These are phyloP conservation scores for Pionites leucogaster DNA, from an alignment of 2,113 vertebrate species.

Conservation along the genomic window DNA sequence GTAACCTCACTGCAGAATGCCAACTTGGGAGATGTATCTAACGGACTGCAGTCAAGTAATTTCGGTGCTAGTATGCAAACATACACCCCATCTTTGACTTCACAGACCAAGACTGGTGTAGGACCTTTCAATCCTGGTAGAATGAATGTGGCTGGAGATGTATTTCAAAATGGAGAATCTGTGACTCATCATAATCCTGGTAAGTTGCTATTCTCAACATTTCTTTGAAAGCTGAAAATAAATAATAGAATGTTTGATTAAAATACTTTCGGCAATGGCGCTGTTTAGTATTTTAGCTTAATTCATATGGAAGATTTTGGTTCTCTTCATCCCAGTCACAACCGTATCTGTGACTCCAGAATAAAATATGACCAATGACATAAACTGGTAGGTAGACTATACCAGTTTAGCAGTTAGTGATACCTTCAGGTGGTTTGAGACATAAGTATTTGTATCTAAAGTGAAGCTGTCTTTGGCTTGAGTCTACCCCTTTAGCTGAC, in stretches of 20 bases:
- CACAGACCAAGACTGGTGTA: slow-evolving; percentile 83
- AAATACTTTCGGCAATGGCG: background rate
- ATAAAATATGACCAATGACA: background rate
- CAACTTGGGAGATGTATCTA: slow-evolving; percentile 82
- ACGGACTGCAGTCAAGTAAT: slow-evolving; percentile 90
- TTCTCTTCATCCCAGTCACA: background rate
- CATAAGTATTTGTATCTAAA: background rate
- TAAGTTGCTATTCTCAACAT: slow-evolving; percentile 56
- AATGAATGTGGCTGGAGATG: slow-evolving; percentile 84
- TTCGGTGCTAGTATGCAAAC: slow-evolving; percentile 90
- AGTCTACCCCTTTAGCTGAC: background rate
- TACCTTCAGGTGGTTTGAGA: background rate
- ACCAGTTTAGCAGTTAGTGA: background rate
- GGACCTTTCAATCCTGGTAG: slow-evolving; percentile 96
- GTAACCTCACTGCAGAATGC: slow-evolving; percentile 93
- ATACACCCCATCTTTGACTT: slow-evolving; percentile 82
- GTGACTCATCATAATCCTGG: slow-evolving; percentile 90
- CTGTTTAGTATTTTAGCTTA: background rate
- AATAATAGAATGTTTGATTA: background rate
- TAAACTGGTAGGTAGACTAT: background rate
- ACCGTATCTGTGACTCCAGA: background rate
- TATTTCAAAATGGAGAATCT: slow-evolving; percentile 93
- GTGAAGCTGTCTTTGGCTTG: background rate
- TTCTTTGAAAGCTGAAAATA: background rate
- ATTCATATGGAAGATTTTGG: background rate